Evolutionary conservation across 1,140 invertebrate genomes (phyloP), one percentile per base, ranked within the genome.

Genomic region (Phenacoccus solenopsis): DNA sequence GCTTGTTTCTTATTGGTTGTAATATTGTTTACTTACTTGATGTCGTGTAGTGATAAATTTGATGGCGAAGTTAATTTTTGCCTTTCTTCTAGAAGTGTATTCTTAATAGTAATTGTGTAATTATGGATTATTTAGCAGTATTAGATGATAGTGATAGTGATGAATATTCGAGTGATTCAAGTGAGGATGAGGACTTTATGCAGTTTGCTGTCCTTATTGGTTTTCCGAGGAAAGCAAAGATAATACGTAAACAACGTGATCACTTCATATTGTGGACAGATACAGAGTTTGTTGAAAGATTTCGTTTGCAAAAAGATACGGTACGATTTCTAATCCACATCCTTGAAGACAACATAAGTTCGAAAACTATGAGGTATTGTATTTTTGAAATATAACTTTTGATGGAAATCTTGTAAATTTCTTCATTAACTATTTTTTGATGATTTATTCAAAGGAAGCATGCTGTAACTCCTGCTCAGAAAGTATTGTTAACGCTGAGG

Each of bases 401-500:
- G 30, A 32, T 32, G 38, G 13, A 16, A 2, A 49, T 9, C 20
- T 49, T 49, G 38, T 32, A 32, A 13, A 13, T 32, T 7, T 32
- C 30, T 32, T 7, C 38, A 49, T 16, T 49, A 49, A 49, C 38
- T 49, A 16, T 9, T 49, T 49, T 49, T 49, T 49, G n/a, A 49
- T 49, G 20, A 5, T 7, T 32, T 32, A 32, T 7, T 59, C 20
- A 10, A 5, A 59, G 59, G 16, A 73, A 72, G 71, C 21, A 70
- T 70, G 68, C 70, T 13, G 25, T 72, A 24, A 28, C 72, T 38
- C 64, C 70, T 16, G 24, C 21, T 7, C 49, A 73, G 13, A 25
- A 69, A 70, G 20, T 73, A 49, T 68, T 77, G 30, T 10, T 76
- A 0, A 70, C 74, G 20, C 67, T 78, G 27, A 30, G 75, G 12